phyloP scores from a whole-genome alignment of 1,140 invertebrate species.

The Drosophila yakuba region DNA sequence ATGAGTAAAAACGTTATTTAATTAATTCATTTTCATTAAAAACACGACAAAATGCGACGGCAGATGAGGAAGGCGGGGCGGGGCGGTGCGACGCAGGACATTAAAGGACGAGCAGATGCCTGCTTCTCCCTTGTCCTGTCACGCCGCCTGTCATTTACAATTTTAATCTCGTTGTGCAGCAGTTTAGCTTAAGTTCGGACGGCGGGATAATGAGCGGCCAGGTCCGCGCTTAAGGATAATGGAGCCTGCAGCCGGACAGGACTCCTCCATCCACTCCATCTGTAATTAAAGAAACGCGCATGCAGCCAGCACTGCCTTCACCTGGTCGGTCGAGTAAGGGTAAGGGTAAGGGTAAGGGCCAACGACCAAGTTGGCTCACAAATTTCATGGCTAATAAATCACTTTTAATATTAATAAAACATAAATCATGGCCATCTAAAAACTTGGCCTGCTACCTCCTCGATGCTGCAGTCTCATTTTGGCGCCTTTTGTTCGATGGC shows the following conservation, averaged over 20 bases:
- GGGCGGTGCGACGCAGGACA: constrained; percentile 1
- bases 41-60: constrained; percentile 63
- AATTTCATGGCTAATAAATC: constrained; percentile 83
- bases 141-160: constrained; percentile 78
- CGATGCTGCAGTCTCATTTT: constrained; percentile 30
- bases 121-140: constrained; percentile 54
- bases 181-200: constrained; percentile 74
- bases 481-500: constrained; percentile 45
- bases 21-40: constrained; percentile 82
- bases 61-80: constrained; percentile 27
- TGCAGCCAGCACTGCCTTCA: constrained; percentile 36
- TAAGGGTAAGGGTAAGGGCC: constrained; percentile 17
- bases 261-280: not conserved
- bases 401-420: constrained; percentile 83
- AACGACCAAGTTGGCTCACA: constrained; percentile 31
- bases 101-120: constrained; percentile 26
- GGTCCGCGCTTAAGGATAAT: constrained; percentile 14
- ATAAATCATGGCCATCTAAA: constrained; percentile 76
- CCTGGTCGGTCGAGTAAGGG: constrained; percentile 26
- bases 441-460: constrained; percentile 39
- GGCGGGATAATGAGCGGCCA: constrained; percentile 63
- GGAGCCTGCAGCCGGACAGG: constrained; percentile 34
- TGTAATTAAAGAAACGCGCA: constrained; percentile 73
- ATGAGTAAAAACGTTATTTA: constrained; percentile 76
- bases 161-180: constrained; percentile 81